A percentile compares a stretch with the other conserved stretches of the same genome.
phyloP scores from a whole-genome alignment of 2,888 invertebrate genomes.

The Sarcophaga subvicina region DNA sequence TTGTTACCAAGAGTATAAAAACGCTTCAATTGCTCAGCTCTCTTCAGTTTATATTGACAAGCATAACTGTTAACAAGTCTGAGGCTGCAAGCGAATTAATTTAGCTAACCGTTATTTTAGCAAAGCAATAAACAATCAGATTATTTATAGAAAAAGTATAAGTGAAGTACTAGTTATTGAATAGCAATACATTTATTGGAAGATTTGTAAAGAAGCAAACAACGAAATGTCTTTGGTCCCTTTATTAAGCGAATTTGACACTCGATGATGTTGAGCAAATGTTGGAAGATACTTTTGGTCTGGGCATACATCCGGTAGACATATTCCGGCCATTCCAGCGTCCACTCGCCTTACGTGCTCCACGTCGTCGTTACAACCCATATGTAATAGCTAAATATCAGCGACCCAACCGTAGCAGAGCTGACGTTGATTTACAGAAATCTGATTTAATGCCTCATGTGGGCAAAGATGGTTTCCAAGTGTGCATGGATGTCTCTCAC shows the following conservation, averaged over 20 bases:
- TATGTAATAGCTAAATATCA: slow-evolving; percentile 43
- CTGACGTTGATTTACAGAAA: slow-evolving; percentile 83
- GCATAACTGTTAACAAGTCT: background rate
- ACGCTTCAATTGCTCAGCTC: background rate
- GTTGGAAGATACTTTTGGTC: slow-evolving; percentile 75
- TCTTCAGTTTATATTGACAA: background rate
- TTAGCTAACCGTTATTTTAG: no score
- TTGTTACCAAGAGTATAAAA: background rate
- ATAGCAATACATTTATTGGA: no score
- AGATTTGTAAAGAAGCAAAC: background rate
- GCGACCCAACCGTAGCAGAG: slow-evolving; percentile 81
- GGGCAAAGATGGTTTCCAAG: slow-evolving; percentile 87
- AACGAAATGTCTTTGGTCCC: slow-evolving; percentile 72
- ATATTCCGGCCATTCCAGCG: slow-evolving; percentile 75
- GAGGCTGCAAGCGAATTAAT: background rate
- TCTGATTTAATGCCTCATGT: slow-evolving; percentile 73
- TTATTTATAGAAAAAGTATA: no score
- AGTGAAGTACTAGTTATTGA: no score
- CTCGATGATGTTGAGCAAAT: slow-evolving; percentile 57
- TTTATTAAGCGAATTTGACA: slow-evolving; percentile 70
- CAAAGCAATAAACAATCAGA: no score
- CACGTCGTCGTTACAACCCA: slow-evolving; percentile 83
- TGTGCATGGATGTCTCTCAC: slow-evolving; percentile 89
- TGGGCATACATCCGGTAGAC: slow-evolving; percentile 77
- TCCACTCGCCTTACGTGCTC: slow-evolving; percentile 74